phyloP scores from a whole-genome alignment of 2,888 invertebrate species.

The Sphaeridia pumilis region DNA sequence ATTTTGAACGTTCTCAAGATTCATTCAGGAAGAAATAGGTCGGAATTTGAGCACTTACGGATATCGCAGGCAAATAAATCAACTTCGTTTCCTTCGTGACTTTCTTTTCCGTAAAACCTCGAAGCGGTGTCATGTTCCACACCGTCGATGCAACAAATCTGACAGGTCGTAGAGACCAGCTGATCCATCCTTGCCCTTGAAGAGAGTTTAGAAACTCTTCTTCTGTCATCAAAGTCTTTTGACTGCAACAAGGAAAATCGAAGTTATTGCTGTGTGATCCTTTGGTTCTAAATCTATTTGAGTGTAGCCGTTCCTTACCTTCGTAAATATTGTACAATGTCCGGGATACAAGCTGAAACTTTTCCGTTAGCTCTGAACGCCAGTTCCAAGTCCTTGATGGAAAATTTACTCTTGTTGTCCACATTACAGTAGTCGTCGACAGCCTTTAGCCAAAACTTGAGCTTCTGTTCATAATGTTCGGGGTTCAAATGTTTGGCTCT shows the following conservation, averaged over 20 bases:
- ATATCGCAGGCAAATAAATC: constrained; percentile 10
- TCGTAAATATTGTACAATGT: constrained; percentile 13
- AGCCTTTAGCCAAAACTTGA: constrained; percentile 30
- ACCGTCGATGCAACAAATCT: constrained; percentile 9
- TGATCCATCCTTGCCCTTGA: constrained; percentile 9
- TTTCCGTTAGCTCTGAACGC: constrained; percentile 9
- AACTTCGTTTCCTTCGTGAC: constrained; percentile 14
- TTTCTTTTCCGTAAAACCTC: constrained; percentile 1
- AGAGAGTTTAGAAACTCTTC: constrained; percentile 12
- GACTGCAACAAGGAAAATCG: constrained; percentile 9
- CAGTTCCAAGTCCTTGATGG: constrained; percentile 12
- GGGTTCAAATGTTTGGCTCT: constrained; percentile 25
- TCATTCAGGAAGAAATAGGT: too few relatives aligned
- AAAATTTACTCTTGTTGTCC: constrained; percentile 9
- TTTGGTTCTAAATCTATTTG: too few relatives aligned
- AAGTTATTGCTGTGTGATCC: too few relatives aligned
- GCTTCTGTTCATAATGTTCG: constrained; percentile 29
- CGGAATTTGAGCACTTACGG: too few relatives aligned
- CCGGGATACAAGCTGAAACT: constrained; percentile 13
- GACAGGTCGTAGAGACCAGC: constrained; percentile 15
- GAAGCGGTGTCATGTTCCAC: constrained; percentile 12
- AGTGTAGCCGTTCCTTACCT: constrained; percentile 14
- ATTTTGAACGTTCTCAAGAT: too few relatives aligned
- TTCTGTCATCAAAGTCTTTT: neutral
- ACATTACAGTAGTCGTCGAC: constrained; percentile 22